Evolutionary conservation across 2,113 vertebrate species (phyloP).

Genomic region (Eurypyga helias): DNA sequence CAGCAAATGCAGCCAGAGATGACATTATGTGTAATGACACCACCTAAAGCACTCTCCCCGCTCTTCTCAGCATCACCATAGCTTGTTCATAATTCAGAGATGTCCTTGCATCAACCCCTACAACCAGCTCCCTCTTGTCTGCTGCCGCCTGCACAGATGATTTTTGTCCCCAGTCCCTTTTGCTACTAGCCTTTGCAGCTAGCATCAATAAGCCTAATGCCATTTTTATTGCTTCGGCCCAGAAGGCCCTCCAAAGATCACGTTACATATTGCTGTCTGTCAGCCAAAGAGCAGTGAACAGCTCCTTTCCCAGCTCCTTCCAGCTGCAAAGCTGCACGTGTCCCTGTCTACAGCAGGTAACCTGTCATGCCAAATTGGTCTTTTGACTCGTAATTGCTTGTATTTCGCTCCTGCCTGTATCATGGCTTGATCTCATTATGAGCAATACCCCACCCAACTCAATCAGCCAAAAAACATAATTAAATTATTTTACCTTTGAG

Average conservation of each 20-base stretch:
- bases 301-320: not conserved
- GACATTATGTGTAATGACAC: not conserved
- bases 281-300: fast-evolving
- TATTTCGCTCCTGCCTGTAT: not conserved
- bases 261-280: too few species aligned
- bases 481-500: not conserved
- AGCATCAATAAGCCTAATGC: not conserved
- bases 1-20: not conserved
- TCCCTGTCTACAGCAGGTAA: not conserved
- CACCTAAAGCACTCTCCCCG: not conserved
- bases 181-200: not conserved
- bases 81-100: not conserved
- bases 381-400: not conserved
- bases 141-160: not conserved
- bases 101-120: not conserved
- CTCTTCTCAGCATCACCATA: not conserved
- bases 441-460: not conserved
- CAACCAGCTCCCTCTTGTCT: not conserved
- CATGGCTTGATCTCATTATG: not conserved
- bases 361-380: not conserved
- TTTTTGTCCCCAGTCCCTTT: not conserved
- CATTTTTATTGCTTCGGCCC: not conserved
- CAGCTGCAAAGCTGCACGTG: not conserved
- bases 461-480: not conserved
- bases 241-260: not conserved